These are phyloP conservation scores for Carcharodon carcharias DNA, from an alignment of 2,797 vertebrate species.

Conservation along the genomic window DNA sequence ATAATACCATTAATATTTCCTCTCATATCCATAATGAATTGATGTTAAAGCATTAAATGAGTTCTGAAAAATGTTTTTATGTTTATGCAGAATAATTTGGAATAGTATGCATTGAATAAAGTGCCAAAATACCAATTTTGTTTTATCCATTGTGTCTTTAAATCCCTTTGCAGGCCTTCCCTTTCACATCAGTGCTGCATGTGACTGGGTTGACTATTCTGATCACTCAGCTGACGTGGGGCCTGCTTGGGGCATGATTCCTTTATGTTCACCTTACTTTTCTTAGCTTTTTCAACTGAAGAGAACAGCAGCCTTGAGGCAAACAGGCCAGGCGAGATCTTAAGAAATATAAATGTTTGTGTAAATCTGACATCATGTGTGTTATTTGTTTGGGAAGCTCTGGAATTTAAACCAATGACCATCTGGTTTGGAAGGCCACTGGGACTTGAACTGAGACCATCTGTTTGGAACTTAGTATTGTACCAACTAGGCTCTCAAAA, in stretches of 20 bases:
- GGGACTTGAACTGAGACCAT: slow-evolving; percentile 15
- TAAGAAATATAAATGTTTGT: neutral
- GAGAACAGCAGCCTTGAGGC: no score
- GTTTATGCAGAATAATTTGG: neutral
- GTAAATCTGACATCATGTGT: neutral
- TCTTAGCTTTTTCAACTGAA: neutral
- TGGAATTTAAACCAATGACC: slow-evolving; percentile 22
- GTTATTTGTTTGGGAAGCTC: slow-evolving; percentile 3
- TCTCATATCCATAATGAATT: neutral
- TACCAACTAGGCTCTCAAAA: neutral
- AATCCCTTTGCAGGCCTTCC: neutral
- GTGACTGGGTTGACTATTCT: neutral
- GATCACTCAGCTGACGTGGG: neutral
- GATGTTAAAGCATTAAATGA: neutral
- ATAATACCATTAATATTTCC: neutral
- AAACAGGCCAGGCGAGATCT: neutral
- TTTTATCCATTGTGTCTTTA: neutral
- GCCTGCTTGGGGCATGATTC: neutral
- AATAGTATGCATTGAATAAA: neutral
- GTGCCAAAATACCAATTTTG: neutral
- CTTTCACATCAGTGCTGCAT: neutral
- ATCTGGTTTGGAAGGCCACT: neutral
- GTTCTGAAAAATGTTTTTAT: neutral
- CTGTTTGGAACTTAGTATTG: neutral
- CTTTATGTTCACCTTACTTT: neutral